These are phyloP conservation scores for Chiloscyllium plagiosum DNA, from an alignment of 2,113 vertebrate species.

Conservation along the genomic window DNA sequence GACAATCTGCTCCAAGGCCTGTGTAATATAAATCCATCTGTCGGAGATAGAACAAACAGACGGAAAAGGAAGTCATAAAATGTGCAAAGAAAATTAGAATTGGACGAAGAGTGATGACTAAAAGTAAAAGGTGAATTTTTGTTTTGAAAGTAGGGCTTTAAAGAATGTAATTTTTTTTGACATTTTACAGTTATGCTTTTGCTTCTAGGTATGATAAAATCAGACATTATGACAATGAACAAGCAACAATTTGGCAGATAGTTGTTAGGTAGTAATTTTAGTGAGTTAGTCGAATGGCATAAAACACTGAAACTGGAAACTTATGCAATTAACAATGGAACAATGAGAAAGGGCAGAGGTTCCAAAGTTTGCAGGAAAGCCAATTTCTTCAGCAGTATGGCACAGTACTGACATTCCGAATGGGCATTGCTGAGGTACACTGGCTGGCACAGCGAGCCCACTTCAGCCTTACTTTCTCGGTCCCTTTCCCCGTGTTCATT, in stretches of 20 bases:
- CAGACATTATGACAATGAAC: background rate
- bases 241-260: background rate
- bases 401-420: background rate
- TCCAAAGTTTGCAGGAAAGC: background rate
- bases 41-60: background rate
- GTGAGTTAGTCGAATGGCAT: background rate
- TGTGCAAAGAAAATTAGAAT: background rate
- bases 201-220: background rate
- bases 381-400: background rate
- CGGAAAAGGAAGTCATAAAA: background rate
- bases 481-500: background rate
- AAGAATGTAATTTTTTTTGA: background rate
- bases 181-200: background rate
- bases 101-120: background rate
- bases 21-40: background rate
- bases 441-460: background rate
- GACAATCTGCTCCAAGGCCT: background rate
- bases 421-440: no score
- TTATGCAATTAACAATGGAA: background rate
- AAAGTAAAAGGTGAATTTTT: background rate
- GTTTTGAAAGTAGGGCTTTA: background rate
- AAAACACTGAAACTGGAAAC: background rate
- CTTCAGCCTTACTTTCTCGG: background rate
- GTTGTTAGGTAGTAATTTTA: background rate
- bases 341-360: background rate